These are phyloP conservation scores for Scaptomyza montana DNA, from an alignment of 1,140 invertebrate genomes.

Conservation along the genomic window DNA sequence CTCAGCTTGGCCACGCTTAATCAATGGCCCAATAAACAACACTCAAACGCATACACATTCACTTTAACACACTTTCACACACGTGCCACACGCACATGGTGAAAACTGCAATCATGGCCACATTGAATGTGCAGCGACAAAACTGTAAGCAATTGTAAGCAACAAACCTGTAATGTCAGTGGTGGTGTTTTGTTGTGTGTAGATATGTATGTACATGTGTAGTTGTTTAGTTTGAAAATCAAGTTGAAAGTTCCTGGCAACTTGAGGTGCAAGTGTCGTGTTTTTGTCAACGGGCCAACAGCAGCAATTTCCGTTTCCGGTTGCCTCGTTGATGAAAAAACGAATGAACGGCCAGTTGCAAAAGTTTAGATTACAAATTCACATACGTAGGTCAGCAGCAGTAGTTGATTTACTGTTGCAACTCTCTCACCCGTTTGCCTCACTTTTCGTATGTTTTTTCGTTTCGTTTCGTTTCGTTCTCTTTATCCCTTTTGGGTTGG, in stretches of 20 bases:
- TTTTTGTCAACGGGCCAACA: constrained; percentile 81
- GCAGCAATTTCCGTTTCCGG: constrained; percentile 81
- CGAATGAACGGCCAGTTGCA: constrained; percentile 62
- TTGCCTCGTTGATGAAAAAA: constrained; percentile 67
- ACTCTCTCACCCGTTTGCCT: constrained; percentile 11
- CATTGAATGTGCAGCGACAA: constrained; percentile 62
- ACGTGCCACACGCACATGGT: constrained; percentile 20
- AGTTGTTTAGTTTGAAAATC: constrained; percentile 53
- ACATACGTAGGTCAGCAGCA: constrained; percentile 68
- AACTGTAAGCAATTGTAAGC: constrained; percentile 69
- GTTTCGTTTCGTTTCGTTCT: too few species aligned
- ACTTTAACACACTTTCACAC: constrained; percentile 17
- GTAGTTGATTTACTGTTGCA: constrained; percentile 72
- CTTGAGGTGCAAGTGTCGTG: constrained; percentile 81
- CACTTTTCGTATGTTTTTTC: background rate
- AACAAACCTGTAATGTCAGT: constrained; percentile 62
- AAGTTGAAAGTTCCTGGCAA: constrained; percentile 78
- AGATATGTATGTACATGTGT: constrained; percentile 1
- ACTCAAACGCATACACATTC: constrained; percentile 26
- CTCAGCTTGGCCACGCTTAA: constrained; percentile 65
- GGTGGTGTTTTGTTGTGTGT: constrained; percentile 7
- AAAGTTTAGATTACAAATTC: constrained; percentile 82
- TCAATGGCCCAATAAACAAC: constrained; percentile 74
- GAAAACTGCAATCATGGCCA: constrained; percentile 60
- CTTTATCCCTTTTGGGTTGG: constrained; percentile 31